phyloP scores from a whole-genome alignment of 1,140 invertebrate species.

The Xylocopa sonorina region DNA sequence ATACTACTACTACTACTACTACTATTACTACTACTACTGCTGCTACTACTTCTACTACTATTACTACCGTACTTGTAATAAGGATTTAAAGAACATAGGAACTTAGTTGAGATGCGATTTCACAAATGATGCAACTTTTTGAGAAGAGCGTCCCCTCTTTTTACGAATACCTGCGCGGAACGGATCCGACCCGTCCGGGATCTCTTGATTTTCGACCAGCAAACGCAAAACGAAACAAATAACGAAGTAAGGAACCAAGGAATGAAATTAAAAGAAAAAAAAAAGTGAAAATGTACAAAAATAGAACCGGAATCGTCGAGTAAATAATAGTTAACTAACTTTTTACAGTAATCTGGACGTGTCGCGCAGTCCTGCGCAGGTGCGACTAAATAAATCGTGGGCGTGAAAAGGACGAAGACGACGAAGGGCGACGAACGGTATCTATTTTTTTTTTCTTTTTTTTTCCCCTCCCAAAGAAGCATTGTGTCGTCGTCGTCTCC shows the following conservation, averaged over 20 bases:
- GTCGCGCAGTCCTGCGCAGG: slow-evolving; percentile 47
- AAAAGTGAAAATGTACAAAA: not conserved
- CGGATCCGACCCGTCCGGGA: not conserved
- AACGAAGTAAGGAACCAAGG: slow-evolving; percentile 15
- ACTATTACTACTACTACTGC: slow-evolving; percentile 53
- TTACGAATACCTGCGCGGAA: slow-evolving; percentile 50
- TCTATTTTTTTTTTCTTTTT: slow-evolving; percentile 42
- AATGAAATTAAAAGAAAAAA: not conserved
- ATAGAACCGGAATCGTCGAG: not conserved
- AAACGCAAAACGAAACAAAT: slow-evolving; percentile 1
- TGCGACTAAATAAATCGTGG: slow-evolving; percentile 46
- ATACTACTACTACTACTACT: slow-evolving; percentile 67
- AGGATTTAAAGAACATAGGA: slow-evolving; percentile 71
- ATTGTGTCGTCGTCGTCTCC: slow-evolving; percentile 51
- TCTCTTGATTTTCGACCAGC: slow-evolving; percentile 8
- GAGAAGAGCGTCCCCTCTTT: slow-evolving; percentile 56
- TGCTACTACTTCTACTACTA: slow-evolving; percentile 62
- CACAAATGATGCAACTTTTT: slow-evolving; percentile 56
- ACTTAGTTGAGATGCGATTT: slow-evolving; percentile 71
- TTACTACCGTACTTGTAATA: slow-evolving; percentile 71
- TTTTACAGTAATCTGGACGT: slow-evolving; percentile 21
- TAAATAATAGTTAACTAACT: slow-evolving; percentile 8
- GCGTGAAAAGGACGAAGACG: slow-evolving; percentile 59
- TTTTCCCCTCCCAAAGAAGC: slow-evolving; percentile 50
- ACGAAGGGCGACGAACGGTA: slow-evolving; percentile 35